These are phyloP conservation scores for Synanthedon vespiformis DNA, from an alignment of 2,888 invertebrate genomes.

Conservation along the genomic window DNA sequence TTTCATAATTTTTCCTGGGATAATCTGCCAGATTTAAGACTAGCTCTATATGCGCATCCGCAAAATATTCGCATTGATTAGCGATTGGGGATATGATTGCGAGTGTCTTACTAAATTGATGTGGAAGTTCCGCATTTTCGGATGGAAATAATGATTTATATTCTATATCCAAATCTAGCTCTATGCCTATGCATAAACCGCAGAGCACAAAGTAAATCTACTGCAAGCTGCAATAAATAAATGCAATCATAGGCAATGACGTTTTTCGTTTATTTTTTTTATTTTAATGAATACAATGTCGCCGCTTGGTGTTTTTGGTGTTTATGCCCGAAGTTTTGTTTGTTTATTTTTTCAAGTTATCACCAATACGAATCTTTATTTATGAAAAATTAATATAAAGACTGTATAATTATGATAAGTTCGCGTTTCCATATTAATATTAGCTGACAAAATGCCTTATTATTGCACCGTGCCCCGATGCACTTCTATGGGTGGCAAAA, in stretches of 20 bases:
- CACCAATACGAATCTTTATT: constrained; percentile 2
- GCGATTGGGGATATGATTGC: no score
- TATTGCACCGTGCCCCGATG: constrained; percentile 65
- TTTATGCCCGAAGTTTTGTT: constrained; percentile 55
- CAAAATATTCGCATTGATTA: no score
- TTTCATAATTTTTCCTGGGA: no score
- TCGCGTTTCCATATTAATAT: constrained; percentile 11
- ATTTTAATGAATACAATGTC: constrained; percentile 38
- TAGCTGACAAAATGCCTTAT: constrained; percentile 55
- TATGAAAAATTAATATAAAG: constrained; percentile 1
- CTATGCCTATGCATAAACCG: no score
- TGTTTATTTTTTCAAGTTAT: constrained; percentile 46
- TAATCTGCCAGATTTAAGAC: no score
- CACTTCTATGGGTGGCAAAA: constrained; percentile 65
- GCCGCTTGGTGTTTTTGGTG: constrained; percentile 53
- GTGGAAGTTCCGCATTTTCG: no score
- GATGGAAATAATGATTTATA: no score
- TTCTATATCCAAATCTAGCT: no score
- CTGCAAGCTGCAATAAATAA: neutral
- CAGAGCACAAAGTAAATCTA: no score
- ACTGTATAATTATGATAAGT: constrained; percentile 31
- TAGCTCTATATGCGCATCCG: no score
- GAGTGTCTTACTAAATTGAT: no score
- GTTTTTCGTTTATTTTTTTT: constrained; percentile 10
- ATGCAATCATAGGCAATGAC: no score